Evolutionary conservation across 2,797 vertebrate species (phyloP), one percentile per base, ranked within the genome.

Genomic region (Setipinna tenuifilis): DNA sequence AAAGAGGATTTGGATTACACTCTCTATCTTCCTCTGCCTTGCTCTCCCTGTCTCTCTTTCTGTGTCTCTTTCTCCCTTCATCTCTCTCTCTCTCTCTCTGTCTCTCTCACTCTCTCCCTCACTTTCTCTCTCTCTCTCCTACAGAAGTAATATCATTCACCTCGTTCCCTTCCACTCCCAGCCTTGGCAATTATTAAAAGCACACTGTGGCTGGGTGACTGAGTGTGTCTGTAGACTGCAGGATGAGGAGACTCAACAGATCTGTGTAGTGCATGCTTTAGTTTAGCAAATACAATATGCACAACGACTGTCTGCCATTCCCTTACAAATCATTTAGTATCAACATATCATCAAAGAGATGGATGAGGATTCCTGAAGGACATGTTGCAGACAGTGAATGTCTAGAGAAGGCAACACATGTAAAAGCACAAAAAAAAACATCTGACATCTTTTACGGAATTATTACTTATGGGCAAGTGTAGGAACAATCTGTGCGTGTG

Each of bases 1-100:
- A 87, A 88, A 87, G 82, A 85, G 85, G 87, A 86, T 82, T 88
- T 85, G 85, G 84, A 87, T 87, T 86, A 86, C 68, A 83, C 61
- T 85, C 62, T 85, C 28, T 61, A 71, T 84, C 82, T 71, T 25
- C 48, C 57, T 65, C 84, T 81, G 16, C 23, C 31, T 78, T 25
- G n/a, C 65, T 41, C 21, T 71, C 3, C n/a, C 84, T 81, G 10
- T 46, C 31, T 78, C 46, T 41, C 65, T 41, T 11, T 71, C 3
- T 41, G 54, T 58, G n/a, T 71, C n/a, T 50, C 83, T 54, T 44
- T 71, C 46, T 84, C n/a, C 65, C 46, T 75, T 48, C 46, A 48
- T 83, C 83, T 68, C 84, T 81, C n/a, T 46, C 19, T 78, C 23
- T 23, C 62, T 41, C 19, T 68, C 2, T 35, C 82, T 58, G 17